Evolutionary conservation across 2,797 vertebrate species (phyloP).

Genomic region (Spinus olivaceus): DNA sequence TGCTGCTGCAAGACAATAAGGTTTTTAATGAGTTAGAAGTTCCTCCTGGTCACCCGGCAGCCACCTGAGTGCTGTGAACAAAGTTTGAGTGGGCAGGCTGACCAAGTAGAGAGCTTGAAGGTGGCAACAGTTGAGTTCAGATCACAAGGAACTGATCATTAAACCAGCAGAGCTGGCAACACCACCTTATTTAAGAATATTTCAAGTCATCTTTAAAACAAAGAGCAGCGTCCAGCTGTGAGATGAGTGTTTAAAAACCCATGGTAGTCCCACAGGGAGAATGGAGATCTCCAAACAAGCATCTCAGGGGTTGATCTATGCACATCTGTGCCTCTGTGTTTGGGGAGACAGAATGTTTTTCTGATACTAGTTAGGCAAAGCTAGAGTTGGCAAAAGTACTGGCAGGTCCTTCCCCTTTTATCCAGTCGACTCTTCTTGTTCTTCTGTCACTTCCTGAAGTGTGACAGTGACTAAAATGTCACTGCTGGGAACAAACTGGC

Average conservation of each 20-base stretch:
- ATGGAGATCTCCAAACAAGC: background rate
- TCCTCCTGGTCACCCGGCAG: background rate
- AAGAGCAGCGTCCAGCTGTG: background rate
- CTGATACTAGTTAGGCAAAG: background rate
- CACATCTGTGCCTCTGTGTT: background rate
- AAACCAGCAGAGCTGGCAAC: background rate
- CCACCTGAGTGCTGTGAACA: background rate
- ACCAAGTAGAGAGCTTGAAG: background rate
- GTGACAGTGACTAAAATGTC: background rate
- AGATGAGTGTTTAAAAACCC: background rate
- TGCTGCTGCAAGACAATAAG: background rate
- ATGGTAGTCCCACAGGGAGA: background rate
- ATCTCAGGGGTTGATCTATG: background rate
- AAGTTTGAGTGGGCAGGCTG: background rate
- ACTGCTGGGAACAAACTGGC: background rate
- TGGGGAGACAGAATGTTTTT: background rate
- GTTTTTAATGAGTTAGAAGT: background rate
- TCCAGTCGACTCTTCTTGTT: background rate
- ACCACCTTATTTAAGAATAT: background rate
- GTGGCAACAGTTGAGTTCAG: background rate
- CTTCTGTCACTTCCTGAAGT: background rate
- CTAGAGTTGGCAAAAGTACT: background rate
- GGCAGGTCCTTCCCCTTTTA: background rate
- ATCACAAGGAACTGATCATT: background rate
- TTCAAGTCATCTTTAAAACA: background rate